Conservation (phyloP, 2,113 vertebrate species). For the Mormyrus iriodes region DNA sequence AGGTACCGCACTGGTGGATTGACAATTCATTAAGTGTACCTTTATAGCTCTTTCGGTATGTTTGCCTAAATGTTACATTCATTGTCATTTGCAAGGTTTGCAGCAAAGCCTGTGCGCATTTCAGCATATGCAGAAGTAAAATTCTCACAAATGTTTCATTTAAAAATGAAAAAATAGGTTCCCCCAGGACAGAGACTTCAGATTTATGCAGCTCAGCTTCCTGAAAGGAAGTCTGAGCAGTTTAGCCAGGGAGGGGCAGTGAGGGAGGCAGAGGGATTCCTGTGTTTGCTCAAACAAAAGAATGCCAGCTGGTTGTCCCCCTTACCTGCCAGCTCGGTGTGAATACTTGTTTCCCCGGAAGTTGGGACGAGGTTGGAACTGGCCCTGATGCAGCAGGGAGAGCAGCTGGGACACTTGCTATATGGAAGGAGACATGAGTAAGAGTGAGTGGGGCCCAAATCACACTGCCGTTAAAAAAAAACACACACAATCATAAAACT, state of each 20-base stretch:
- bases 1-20: background rate
- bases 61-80: background rate
- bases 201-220: background rate
- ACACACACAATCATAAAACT: background rate
- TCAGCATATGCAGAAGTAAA: background rate
- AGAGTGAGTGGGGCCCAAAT: background rate
- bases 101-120: background rate
- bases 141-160: background rate
- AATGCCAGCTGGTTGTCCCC: background rate
- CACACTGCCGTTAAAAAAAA: background rate
- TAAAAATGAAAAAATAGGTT: background rate
- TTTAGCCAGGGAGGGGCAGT: background rate
- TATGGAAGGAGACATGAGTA: constrained; percentile 46
- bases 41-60: background rate
- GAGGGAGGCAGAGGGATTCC: background rate
- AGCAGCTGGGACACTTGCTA: constrained; percentile 98
- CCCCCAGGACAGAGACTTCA: background rate
- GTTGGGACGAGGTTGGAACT: constrained; percentile 81
- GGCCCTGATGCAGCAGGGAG: constrained; percentile 82
- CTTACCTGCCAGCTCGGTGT: constrained; percentile 60
- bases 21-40: background rate
- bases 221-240: background rate
- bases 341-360: constrained; percentile 83
- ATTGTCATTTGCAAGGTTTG: background rate
- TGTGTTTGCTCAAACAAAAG: background rate